Conservation (phyloP, 2,797 vertebrate species). For the Aplochiton taeniatus region DNA sequence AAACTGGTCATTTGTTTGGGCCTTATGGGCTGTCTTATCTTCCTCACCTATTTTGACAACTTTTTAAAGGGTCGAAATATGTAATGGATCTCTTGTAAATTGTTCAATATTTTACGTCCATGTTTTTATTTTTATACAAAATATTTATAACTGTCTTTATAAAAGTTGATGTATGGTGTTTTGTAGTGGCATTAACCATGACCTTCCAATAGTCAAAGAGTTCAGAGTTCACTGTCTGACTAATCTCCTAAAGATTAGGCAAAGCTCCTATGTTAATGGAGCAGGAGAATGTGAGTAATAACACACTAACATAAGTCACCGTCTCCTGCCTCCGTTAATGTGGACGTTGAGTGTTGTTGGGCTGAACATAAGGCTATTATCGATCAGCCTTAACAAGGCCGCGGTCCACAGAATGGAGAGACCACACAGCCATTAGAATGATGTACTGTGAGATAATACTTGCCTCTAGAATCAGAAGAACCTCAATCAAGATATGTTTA, state of each 20-base stretch:
- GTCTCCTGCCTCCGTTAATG: conserved; percentile 50
- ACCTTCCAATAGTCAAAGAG: conserved; percentile 45
- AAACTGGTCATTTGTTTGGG: no score
- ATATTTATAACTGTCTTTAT: neutral
- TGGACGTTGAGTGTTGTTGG: conserved; percentile 45
- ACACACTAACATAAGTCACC: conserved; percentile 57
- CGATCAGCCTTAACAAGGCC: conserved; percentile 35
- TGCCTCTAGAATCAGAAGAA: no score
- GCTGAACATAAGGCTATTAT: conserved; percentile 52
- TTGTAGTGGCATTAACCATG: conserved; percentile 25
- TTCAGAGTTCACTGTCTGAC: conserved; percentile 61
- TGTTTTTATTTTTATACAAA: no score
- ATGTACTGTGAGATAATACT: no score
- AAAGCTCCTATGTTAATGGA: conserved; percentile 56
- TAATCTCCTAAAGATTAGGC: conserved; percentile 60
- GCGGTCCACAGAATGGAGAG: no score
- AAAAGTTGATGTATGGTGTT: neutral
- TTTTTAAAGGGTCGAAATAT: no score
- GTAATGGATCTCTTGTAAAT: no score
- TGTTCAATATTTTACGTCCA: no score
- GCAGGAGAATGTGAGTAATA: conserved; percentile 49
- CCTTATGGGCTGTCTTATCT: no score
- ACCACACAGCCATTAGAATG: no score
- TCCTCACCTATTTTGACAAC: no score
- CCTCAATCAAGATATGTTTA: no score